These are phyloP conservation scores for Acipenser transmontanus DNA, from an alignment of 2,797 vertebrate species.

Conservation along the genomic window DNA sequence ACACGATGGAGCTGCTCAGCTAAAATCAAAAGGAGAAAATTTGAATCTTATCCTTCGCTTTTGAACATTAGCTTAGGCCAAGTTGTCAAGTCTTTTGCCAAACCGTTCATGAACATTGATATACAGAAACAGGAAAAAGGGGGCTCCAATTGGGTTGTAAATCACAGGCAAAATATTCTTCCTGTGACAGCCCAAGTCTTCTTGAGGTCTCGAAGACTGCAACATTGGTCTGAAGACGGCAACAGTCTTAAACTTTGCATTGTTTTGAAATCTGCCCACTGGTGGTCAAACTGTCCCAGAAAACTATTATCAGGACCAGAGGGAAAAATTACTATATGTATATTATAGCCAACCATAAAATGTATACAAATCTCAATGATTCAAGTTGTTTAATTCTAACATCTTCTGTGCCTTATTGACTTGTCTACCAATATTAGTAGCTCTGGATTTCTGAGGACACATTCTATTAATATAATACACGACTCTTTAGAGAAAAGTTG, in stretches of 20 bases:
- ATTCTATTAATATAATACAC: too few species aligned
- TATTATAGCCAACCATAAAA: background rate
- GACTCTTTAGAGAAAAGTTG: too few species aligned
- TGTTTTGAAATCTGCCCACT: slow-evolving; percentile 41
- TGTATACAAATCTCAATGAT: background rate
- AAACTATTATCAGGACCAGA: slow-evolving; percentile 12
- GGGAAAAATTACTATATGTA: background rate
- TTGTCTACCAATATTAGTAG: too few species aligned
- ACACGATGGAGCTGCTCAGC: slow-evolving; percentile 17
- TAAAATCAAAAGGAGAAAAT: slow-evolving; percentile 27
- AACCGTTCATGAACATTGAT: slow-evolving; percentile 38
- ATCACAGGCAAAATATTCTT: slow-evolving; percentile 31
- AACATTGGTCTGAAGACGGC: slow-evolving; percentile 38
- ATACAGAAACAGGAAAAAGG: slow-evolving; percentile 24
- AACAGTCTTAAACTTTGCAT: slow-evolving; percentile 40
- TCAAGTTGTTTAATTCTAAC: too few species aligned
- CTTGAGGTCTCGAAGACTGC: slow-evolving; percentile 39
- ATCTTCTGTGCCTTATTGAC: too few species aligned
- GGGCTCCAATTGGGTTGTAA: slow-evolving; percentile 23
- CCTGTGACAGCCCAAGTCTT: slow-evolving; percentile 32
- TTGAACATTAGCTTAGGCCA: slow-evolving; percentile 28
- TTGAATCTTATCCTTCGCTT: slow-evolving; percentile 24
- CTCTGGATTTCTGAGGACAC: too few species aligned
- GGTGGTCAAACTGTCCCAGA: slow-evolving; percentile 45
- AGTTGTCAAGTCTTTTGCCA: slow-evolving; percentile 34